Conservation (phyloP, 2,797 vertebrate genomes). For the Australoheros facetus region DNA sequence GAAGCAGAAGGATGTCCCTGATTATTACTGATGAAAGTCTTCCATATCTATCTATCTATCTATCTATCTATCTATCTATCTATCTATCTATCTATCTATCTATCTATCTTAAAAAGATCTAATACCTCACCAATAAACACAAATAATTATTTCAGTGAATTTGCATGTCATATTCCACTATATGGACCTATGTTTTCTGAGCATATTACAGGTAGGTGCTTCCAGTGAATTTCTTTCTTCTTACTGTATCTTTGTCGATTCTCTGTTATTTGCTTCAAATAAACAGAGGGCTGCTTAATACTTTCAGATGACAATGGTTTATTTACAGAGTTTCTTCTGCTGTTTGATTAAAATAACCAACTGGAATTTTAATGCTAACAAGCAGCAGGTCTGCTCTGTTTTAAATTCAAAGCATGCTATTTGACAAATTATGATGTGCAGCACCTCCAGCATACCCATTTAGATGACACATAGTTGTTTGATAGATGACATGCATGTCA, state of each 20-base stretch:
- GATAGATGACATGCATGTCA: neutral
- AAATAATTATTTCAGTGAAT: no score
- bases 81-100: no score
- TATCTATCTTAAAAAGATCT: neutral
- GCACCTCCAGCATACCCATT: neutral
- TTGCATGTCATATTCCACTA: no score
- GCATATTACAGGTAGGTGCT: constrained; percentile 27
- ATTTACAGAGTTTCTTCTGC: neutral
- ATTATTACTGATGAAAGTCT: neutral
- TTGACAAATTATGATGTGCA: neutral
- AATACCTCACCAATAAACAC: neutral
- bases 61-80: no score
- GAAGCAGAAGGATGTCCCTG: neutral
- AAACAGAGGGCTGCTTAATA: constrained; percentile 3
- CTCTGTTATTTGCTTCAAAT: neutral
- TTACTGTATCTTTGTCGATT: constrained; percentile 5
- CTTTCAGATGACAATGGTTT: neutral
- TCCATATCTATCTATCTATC: no score
- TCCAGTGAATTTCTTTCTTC: neutral
- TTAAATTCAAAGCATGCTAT: neutral
- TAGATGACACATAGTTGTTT: neutral
- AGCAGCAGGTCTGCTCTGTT: neutral
- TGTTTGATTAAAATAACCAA: neutral
- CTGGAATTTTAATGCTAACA: constrained; percentile 4
- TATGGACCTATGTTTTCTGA: neutral